A percentile compares a stretch with the other conserved stretches of the same genome.
phyloP scores from a whole-genome alignment of 2,888 invertebrate species.

The Dryomyza anilis region DNA sequence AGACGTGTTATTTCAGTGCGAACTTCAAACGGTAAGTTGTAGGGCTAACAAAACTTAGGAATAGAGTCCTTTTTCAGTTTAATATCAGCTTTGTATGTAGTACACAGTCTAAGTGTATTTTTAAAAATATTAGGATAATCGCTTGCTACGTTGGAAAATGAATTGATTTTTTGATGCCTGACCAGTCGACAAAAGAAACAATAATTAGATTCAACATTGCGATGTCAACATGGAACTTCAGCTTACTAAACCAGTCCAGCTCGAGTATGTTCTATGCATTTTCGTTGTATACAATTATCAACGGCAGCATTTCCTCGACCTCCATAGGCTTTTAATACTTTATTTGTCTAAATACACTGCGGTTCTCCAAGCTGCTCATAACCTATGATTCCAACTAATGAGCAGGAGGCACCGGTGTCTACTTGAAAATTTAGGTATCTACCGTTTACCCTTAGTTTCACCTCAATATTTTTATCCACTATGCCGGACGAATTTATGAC shows the following conservation, averaged over 20 bases:
- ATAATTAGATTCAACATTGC: neutral
- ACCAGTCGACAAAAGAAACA: slow-evolving; percentile 3
- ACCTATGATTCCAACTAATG: neutral
- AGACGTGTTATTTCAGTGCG: slow-evolving; percentile 22
- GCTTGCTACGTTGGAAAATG: neutral
- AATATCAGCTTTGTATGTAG: slow-evolving; percentile 12
- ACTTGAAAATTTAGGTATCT: neutral
- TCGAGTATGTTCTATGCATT: slow-evolving; percentile 24
- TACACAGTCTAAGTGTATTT: slow-evolving; percentile 1
- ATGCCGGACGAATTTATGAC: neutral
- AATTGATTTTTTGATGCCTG: neutral
- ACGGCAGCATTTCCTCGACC: neutral
- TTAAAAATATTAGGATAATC: slow-evolving; percentile 12
- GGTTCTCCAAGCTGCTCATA: slow-evolving; percentile 16
- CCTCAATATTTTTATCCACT: slow-evolving; percentile 12
- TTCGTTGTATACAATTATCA: slow-evolving; percentile 12
- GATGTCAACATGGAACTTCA: slow-evolving; percentile 10
- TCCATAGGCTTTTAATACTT: slow-evolving; percentile 16
- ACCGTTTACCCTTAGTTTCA: neutral
- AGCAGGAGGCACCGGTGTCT: slow-evolving; percentile 11
- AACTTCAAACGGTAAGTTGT: slow-evolving; percentile 10
- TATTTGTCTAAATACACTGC: neutral
- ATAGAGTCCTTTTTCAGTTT: slow-evolving; percentile 2
- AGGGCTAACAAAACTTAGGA: slow-evolving; percentile 15
- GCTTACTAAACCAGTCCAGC: slow-evolving; percentile 23